Percentiles rank a stretch among this genome's conserved stretches.
These are phyloP conservation scores for Tetragonula carbonaria DNA, from an alignment of 2,888 invertebrate genomes.

Conservation along the genomic window DNA sequence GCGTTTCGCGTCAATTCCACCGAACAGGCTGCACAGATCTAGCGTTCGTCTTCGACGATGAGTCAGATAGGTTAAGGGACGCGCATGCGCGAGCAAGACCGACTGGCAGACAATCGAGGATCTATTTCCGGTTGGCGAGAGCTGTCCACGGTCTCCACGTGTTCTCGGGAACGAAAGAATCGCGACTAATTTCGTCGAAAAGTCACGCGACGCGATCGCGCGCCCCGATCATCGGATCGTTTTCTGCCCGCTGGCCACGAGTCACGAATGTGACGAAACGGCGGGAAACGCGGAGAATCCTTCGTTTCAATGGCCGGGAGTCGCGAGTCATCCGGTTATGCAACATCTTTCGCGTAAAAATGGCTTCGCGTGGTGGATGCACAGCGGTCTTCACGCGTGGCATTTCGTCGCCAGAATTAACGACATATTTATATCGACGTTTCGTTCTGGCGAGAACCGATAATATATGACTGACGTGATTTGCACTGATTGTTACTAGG, in stretches of 20 bases:
- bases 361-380: not conserved
- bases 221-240: slow-evolving; percentile 17
- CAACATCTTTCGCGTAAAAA: slow-evolving; percentile 13
- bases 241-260: not conserved
- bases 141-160: not conserved
- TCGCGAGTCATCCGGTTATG: slow-evolving; percentile 47
- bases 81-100: slow-evolving; percentile 17
- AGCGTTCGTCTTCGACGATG: not conserved
- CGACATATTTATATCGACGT: not conserved
- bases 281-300: slow-evolving; percentile 5
- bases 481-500: not conserved
- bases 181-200: slow-evolving; percentile 16
- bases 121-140: slow-evolving; percentile 16
- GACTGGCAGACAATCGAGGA: slow-evolving; percentile 14
- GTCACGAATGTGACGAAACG: not conserved
- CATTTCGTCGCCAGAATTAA: not conserved
- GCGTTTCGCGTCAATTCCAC: not conserved
- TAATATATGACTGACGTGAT: not conserved
- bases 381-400: not conserved
- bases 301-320: slow-evolving; percentile 4
- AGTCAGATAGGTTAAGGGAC: slow-evolving; percentile 7
- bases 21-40: not conserved
- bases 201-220: not conserved
- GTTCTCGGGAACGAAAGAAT: slow-evolving; percentile 1
- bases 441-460: not conserved